Evolutionary conservation across 2,888 invertebrate species (phyloP).

Genomic region (Norana najaformis): DNA sequence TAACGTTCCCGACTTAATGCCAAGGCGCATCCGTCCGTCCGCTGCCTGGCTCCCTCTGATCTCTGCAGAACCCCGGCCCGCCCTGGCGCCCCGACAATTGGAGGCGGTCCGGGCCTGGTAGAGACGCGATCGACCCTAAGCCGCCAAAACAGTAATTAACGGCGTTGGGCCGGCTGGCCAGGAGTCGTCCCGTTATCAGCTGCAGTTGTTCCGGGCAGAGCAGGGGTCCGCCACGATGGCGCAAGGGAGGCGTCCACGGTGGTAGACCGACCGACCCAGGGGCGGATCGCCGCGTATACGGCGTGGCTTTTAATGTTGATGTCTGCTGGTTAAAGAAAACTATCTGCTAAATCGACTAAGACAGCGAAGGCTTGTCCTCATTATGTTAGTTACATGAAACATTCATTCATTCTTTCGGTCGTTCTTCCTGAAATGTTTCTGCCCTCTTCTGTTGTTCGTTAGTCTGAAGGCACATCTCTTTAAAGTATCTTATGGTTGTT

Average conservation of each 20-base stretch:
- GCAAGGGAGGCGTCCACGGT: neutral
- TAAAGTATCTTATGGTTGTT: no score
- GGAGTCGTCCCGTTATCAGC: neutral
- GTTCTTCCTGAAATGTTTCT: neutral
- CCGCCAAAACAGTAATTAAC: slow-evolving; percentile 13
- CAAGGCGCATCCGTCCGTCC: neutral
- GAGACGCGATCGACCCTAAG: neutral
- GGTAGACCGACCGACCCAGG: neutral
- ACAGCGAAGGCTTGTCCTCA: neutral
- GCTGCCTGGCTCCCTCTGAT: neutral
- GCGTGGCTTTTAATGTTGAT: neutral
- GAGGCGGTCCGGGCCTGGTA: neutral
- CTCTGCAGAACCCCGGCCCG: neutral
- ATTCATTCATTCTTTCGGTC: neutral
- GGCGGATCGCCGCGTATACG: neutral
- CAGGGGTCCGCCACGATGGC: neutral
- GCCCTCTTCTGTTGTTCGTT: no score
- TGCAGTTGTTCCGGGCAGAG: neutral
- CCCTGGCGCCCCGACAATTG: slow-evolving; percentile 2
- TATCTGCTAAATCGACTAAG: neutral
- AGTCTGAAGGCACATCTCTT: no score
- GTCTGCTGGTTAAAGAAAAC: neutral
- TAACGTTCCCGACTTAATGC: neutral
- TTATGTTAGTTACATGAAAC: neutral
- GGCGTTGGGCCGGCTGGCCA: neutral